Base-by-base conservation (phyloP, 1,140 invertebrate genomes). In the Saxidomus purpurata region DNA sequence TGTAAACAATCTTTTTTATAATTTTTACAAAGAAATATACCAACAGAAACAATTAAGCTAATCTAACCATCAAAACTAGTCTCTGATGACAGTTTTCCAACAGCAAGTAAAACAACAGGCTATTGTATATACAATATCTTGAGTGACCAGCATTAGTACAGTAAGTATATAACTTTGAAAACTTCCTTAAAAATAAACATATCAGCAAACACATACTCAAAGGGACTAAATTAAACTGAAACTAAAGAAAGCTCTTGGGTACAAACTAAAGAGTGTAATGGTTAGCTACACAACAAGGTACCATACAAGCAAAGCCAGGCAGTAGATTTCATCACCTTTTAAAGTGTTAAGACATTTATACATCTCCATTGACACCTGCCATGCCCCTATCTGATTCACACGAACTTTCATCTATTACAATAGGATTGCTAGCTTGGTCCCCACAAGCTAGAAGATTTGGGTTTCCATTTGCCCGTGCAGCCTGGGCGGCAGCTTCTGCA, bases 371-470 rank as follows among this genome's bases (percentile, higher is more conserved):
- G 3, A 61, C 61, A 31, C 82, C 82, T 22, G 40, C 17, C 1
- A 49, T 2, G 9, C 43, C 59, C 49, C 80, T 88, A 34, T 81
- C 86, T 49, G 86, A 88, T 15, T 88, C 86, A 52, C 86, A 88
- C 19, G 86, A 88, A 71, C 86, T 88, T 88, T 88, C 86, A 67
- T 88, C 86, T n/a, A 88, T 88, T 3, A 88, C 76, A 52, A 88
- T 88, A 25, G 86, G 86, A 28, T 88, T 79, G 25, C 36, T 88
- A 34, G 86, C 71, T 67, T 71, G 52, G 25, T 80, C 61, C 2
- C 86, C 86, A 31, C 63, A 49, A 52, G 74, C 61, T 43, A 87
- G 76, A 43, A 87, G 71, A 22, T 49, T 69, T 28, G 55, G 49
- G 25, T 88, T 79, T 43, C 76, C 86, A 19, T 79, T 79, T 47